Conservation (phyloP, 2,888 invertebrate genomes). For the Tenthredo livida region DNA sequence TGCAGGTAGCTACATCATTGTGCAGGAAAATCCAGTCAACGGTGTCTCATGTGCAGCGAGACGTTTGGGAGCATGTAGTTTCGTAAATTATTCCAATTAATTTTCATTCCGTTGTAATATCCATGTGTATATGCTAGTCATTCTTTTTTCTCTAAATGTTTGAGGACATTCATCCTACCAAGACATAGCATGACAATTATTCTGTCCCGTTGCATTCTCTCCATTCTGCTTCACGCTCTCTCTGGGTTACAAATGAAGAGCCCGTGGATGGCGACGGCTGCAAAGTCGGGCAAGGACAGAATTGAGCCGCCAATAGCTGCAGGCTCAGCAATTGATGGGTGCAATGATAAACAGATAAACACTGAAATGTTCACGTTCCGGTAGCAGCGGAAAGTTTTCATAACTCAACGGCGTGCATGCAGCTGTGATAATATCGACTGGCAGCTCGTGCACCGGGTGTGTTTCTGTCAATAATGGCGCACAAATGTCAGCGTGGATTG, state of each 20-base stretch:
- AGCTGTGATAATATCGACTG: conserved; percentile 50
- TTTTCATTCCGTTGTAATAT: background rate
- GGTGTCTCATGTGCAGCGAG: background rate
- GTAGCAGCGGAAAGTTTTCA: conserved; percentile 37
- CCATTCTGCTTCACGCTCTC: background rate
- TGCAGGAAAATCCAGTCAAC: background rate
- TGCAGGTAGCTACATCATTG: background rate
- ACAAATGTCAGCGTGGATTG: conserved; percentile 33
- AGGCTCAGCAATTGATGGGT: conserved; percentile 18
- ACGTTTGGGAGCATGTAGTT: background rate
- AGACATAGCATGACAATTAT: background rate
- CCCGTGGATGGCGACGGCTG: conserved; percentile 8
- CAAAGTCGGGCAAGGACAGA: conserved; percentile 18
- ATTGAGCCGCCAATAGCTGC: conserved; percentile 17
- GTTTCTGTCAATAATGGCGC: conserved; percentile 40
- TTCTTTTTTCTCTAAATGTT: background rate
- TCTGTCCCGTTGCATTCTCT: background rate
- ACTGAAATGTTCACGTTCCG: conserved; percentile 15
- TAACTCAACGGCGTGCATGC: conserved; percentile 37
- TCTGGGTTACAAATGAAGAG: background rate
- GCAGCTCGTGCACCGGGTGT: conserved; percentile 35
- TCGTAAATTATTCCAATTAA: background rate
- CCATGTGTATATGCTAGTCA: background rate
- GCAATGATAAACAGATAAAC: conserved; percentile 42
- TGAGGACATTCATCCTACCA: background rate